Evolutionary conservation across 1,140 invertebrate species (phyloP).

Genomic region (Sitodiplosis mosellana): DNA sequence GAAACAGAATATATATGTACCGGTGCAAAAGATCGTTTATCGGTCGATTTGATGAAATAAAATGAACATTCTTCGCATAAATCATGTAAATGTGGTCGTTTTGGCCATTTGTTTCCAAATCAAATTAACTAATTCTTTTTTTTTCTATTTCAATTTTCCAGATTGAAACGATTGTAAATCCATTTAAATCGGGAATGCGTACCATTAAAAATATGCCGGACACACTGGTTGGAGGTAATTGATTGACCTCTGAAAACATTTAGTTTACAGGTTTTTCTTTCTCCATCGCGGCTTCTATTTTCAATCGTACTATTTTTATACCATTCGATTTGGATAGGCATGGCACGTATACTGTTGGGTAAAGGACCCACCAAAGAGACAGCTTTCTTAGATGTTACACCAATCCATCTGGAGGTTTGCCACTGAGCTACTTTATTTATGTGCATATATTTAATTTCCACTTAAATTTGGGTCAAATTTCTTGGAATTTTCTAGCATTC

Average conservation of each 20-base stretch:
- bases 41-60: too few species aligned
- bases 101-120: not conserved
- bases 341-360: slow-evolving; percentile 27
- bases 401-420: slow-evolving; percentile 27
- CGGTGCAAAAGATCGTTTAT: too few species aligned
- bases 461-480: not conserved
- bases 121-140: not conserved
- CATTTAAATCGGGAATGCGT: slow-evolving; percentile 61
- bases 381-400: slow-evolving; percentile 32
- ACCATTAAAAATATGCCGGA: slow-evolving; percentile 66
- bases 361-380: slow-evolving; percentile 18
- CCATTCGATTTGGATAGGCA: slow-evolving; percentile 19
- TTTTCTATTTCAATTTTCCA: slow-evolving; percentile 17
- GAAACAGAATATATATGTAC: too few species aligned
- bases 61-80: too few species aligned
- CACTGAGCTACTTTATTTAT: not conserved
- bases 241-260: too few species aligned
- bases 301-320: too few species aligned
- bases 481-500: not conserved
- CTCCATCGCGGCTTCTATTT: too few species aligned
- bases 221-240: slow-evolving; percentile 64
- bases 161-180: slow-evolving; percentile 63
- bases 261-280: too few species aligned
- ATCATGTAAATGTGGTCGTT: too few species aligned
- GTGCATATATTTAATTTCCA: not conserved